Conservation (phyloP, 2,888 invertebrate species). For the Serrognathus titanus region DNA sequence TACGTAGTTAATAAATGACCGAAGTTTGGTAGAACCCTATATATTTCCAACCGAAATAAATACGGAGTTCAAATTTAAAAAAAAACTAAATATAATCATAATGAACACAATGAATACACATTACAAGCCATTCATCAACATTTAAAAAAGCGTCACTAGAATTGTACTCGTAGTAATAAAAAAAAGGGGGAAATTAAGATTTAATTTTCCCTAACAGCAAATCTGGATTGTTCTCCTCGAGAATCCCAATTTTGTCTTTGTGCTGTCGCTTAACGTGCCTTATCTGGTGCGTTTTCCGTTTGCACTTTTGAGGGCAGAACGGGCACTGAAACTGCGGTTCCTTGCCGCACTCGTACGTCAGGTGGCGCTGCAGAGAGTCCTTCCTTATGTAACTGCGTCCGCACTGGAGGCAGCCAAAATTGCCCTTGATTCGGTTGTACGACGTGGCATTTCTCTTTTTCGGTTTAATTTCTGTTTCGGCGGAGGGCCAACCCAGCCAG, state of each 20-base stretch:
- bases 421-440: slow-evolving; percentile 49
- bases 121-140: neutral
- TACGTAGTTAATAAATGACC: too few relatives aligned
- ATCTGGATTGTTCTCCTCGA: slow-evolving; percentile 50
- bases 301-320: slow-evolving; percentile 65
- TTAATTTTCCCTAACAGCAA: slow-evolving; percentile 23
- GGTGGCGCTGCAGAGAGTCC: slow-evolving; percentile 73
- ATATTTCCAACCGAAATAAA: too few relatives aligned
- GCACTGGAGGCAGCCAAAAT: slow-evolving; percentile 64
- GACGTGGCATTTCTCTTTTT: slow-evolving; percentile 37
- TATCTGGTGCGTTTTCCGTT: slow-evolving; percentile 62
- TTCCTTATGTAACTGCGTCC: slow-evolving; percentile 76
- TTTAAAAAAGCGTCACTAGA: neutral
- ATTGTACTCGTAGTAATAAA: slow-evolving; percentile 5
- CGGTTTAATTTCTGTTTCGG: slow-evolving; percentile 18
- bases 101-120: too few relatives aligned
- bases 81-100: too few relatives aligned
- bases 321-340: slow-evolving; percentile 68
- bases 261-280: slow-evolving; percentile 56
- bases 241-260: slow-evolving; percentile 50
- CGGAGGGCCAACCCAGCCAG: slow-evolving; percentile 23
- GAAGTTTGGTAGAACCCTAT: too few relatives aligned
- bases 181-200: slow-evolving; percentile 1
- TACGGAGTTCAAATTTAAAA: too few relatives aligned
- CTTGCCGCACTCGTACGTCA: slow-evolving; percentile 73